phyloP scores from a whole-genome alignment of 2,113 vertebrate species.

The Coptodon bakossiorum region DNA sequence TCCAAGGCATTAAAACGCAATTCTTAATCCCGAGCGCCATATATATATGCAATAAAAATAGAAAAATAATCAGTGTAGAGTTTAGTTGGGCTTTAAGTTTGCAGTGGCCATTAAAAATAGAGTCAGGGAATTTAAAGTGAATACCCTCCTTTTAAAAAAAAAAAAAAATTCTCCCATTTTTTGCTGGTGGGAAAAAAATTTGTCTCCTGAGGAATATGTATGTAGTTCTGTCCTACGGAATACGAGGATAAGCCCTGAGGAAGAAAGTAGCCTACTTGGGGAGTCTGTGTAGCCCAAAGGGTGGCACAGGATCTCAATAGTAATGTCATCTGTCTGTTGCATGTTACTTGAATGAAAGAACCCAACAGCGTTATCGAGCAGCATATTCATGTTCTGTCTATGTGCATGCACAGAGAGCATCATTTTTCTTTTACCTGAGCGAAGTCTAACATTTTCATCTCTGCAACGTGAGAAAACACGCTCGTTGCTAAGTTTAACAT shows the following conservation, averaged over 20 bases:
- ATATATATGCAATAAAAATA: background rate
- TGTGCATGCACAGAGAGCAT: background rate
- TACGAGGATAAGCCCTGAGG: background rate
- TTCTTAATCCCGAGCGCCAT: background rate
- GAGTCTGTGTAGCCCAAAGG: background rate
- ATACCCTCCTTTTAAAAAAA: background rate
- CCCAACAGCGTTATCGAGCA: background rate
- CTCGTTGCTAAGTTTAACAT: background rate
- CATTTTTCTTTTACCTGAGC: background rate
- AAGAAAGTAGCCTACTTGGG: background rate
- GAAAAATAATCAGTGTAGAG: background rate
- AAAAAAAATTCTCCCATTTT: background rate
- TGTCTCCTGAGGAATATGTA: background rate
- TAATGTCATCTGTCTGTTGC: background rate
- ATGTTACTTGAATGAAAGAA: background rate
- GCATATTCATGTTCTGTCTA: background rate
- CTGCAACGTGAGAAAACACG: background rate
- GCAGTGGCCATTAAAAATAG: background rate
- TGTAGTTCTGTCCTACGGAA: background rate
- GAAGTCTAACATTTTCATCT: background rate
- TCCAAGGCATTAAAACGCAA: background rate
- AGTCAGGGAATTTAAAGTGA: background rate
- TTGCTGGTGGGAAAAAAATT: background rate
- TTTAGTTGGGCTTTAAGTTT: background rate
- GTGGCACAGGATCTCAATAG: background rate